phyloP scores from a whole-genome alignment of 2,888 invertebrate species.

The Apodemia duryi region DNA sequence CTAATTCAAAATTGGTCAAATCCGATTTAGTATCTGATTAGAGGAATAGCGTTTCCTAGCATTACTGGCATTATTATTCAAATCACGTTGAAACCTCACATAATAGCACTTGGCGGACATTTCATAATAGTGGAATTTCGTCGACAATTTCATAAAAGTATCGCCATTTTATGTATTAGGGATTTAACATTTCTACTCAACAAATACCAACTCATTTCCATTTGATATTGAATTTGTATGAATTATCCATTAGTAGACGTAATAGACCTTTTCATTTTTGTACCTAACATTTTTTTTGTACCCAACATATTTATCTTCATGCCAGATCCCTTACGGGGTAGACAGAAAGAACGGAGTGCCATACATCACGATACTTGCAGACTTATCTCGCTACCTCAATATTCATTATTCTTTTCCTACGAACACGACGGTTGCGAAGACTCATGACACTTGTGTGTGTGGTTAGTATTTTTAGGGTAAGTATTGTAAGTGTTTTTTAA shows the following conservation, averaged over 20 bases:
- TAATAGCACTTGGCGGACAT: conserved; percentile 10
- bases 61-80: conserved; percentile 2
- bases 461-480: no score
- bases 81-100: conserved; percentile 8
- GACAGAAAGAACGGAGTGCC: no score
- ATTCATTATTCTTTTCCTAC: no score
- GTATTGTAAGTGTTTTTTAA: no score
- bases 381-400: no score
- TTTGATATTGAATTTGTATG: not conserved
- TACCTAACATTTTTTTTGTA: no score
- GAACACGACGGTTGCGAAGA: no score
- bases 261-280: not conserved
- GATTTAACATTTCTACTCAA: conserved; percentile 4
- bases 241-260: not conserved
- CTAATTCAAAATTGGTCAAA: not conserved
- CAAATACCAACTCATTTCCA: conserved; percentile 4
- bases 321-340: no score
- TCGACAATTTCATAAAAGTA: conserved; percentile 12
- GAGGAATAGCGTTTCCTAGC: not conserved
- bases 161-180: conserved; percentile 4
- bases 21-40: not conserved
- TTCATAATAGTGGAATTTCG: conserved; percentile 6
- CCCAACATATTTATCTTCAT: no score
- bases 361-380: no score
- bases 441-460: no score